These are phyloP conservation scores for Drosophila percnosoma DNA, from an alignment of 2,888 invertebrate species.

Conservation along the genomic window DNA sequence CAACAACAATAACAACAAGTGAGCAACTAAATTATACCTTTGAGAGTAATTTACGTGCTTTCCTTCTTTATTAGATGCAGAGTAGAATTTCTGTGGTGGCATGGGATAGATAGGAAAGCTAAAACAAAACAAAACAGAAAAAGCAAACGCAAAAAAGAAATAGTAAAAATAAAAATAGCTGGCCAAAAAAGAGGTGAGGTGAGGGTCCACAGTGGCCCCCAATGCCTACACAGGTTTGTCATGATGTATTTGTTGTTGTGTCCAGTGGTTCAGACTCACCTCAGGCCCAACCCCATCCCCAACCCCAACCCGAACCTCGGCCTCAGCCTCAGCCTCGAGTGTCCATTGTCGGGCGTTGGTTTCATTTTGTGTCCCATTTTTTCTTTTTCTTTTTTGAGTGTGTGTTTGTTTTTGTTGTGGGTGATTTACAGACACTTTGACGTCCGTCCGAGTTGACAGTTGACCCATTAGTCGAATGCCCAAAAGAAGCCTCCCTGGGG, in stretches of 20 bases:
- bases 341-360: conserved; percentile 37
- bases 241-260: conserved; percentile 67
- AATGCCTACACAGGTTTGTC: conserved; percentile 39
- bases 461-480: conserved; percentile 78
- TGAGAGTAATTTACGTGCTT: conserved; percentile 82
- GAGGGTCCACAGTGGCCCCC: conserved; percentile 7
- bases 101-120: conserved; percentile 28
- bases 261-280: conserved; percentile 42
- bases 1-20: conserved; percentile 44
- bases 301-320: conserved; percentile 2
- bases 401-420: conserved; percentile 58
- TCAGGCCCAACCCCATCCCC: conserved; percentile 47
- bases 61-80: conserved; percentile 74
- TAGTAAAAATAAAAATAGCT: background rate
- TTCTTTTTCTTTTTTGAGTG: conserved; percentile 34
- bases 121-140: conserved; percentile 9
- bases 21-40: conserved; percentile 79
- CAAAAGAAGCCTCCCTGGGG: conserved; percentile 59
- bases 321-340: conserved; percentile 24
- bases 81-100: conserved; percentile 18
- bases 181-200: conserved; percentile 17
- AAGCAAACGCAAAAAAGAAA: background rate
- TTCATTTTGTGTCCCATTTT: conserved; percentile 38
- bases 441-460: conserved; percentile 76
- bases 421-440: conserved; percentile 80